Evolutionary conservation across 1,140 invertebrate species (phyloP).

Genomic region (Tenebrio molitor): DNA sequence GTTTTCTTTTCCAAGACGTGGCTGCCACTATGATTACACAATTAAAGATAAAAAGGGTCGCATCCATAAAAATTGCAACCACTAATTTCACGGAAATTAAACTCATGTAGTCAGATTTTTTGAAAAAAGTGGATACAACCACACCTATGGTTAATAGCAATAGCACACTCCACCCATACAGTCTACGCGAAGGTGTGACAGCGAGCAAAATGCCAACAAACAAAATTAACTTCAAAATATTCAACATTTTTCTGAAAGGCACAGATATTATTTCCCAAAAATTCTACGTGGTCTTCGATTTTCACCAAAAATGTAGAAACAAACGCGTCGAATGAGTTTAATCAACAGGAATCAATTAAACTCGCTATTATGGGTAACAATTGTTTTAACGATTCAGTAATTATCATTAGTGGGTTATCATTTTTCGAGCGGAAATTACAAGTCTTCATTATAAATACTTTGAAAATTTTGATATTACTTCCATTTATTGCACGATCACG

Average conservation of each 20-base stretch:
- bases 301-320: too few species aligned
- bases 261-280: too few species aligned
- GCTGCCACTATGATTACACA: not conserved
- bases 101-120: constrained; percentile 17
- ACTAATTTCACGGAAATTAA: not conserved
- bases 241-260: not conserved
- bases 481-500: not conserved
- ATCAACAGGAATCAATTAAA: not conserved
- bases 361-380: constrained; percentile 11
- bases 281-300: too few species aligned
- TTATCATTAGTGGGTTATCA: constrained; percentile 9
- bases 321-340: not conserved
- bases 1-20: not conserved
- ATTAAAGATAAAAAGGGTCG: constrained; percentile 2
- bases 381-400: constrained; percentile 1
- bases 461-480: not conserved
- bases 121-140: not conserved
- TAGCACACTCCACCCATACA: too few species aligned
- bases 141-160: not conserved
- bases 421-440: constrained; percentile 18
- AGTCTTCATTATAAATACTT: constrained; percentile 11
- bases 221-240: not conserved
- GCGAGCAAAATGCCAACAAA: not conserved
- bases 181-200: too few species aligned
- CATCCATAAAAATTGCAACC: constrained; percentile 10